Conservation (phyloP, 2,113 vertebrate species). For the Chlorodrepanis virens region DNA sequence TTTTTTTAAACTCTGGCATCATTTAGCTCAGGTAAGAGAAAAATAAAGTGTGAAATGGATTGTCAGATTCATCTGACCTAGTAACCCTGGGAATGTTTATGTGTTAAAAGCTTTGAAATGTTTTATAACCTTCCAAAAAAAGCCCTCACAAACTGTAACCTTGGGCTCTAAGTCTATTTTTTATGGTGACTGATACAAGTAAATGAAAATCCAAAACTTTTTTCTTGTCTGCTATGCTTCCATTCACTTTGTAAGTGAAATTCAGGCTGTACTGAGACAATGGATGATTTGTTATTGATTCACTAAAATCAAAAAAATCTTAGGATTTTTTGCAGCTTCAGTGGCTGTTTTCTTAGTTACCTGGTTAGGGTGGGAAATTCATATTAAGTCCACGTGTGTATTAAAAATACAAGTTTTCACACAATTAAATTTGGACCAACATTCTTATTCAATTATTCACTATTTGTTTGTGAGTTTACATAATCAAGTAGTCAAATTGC, state of each 20-base stretch:
- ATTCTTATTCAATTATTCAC: not conserved
- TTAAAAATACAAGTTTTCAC: not conserved
- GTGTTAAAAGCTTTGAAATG: not conserved
- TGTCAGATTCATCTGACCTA: not conserved
- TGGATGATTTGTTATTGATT: not conserved
- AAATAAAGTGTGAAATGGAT: conserved; percentile 4
- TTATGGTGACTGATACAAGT: not conserved
- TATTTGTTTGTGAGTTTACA: not conserved
- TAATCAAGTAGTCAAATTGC: not conserved
- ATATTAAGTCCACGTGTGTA: not conserved
- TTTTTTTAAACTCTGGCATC: not conserved
- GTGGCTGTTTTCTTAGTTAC: not conserved
- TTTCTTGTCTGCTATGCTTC: not conserved
- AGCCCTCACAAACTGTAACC: not conserved
- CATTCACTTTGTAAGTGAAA: not conserved
- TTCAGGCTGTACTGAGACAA: not conserved
- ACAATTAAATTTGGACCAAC: not conserved
- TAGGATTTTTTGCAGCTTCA: not conserved
- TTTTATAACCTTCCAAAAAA: not conserved
- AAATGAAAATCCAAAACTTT: not conserved
- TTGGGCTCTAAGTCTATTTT: not conserved
- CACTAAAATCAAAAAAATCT: not conserved
- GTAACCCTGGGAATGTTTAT: not conserved
- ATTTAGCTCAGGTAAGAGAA: not conserved
- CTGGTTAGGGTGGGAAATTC: not conserved